These are phyloP conservation scores for Lacanobia oleracea DNA, from an alignment of 2,888 invertebrate genomes.

Conservation along the genomic window DNA sequence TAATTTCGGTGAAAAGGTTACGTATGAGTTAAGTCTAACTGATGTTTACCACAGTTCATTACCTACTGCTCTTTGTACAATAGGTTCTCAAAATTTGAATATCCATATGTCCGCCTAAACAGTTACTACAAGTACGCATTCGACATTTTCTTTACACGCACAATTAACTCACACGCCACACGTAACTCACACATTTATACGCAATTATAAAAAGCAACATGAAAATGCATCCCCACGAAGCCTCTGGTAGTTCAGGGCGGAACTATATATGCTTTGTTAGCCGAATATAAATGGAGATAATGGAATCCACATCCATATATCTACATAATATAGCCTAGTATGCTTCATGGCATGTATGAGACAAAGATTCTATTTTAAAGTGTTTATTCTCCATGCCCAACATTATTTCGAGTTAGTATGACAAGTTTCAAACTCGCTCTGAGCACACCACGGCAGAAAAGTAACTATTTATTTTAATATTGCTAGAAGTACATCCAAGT, in stretches of 20 bases:
- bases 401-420: background rate
- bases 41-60: constrained; percentile 8
- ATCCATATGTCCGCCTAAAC: background rate
- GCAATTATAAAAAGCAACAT: constrained; percentile 48
- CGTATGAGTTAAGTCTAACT: constrained; percentile 19
- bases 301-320: background rate
- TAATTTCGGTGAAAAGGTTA: background rate
- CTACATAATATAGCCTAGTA: background rate
- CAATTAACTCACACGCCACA: constrained; percentile 47
- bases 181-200: constrained; percentile 29
- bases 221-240: background rate
- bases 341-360: background rate
- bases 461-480: background rate
- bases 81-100: constrained; percentile 8
- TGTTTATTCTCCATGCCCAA: background rate
- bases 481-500: background rate
- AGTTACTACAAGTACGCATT: constrained; percentile 22
- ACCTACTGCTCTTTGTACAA: background rate
- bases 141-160: constrained; percentile 28
- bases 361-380: too few relatives aligned
- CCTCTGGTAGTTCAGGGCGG: background rate
- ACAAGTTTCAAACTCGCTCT: background rate
- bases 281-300: background rate
- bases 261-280: background rate
- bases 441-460: background rate